phyloP scores from a whole-genome alignment of 2,797 vertebrate genomes.

The Sebastes jordani region DNA sequence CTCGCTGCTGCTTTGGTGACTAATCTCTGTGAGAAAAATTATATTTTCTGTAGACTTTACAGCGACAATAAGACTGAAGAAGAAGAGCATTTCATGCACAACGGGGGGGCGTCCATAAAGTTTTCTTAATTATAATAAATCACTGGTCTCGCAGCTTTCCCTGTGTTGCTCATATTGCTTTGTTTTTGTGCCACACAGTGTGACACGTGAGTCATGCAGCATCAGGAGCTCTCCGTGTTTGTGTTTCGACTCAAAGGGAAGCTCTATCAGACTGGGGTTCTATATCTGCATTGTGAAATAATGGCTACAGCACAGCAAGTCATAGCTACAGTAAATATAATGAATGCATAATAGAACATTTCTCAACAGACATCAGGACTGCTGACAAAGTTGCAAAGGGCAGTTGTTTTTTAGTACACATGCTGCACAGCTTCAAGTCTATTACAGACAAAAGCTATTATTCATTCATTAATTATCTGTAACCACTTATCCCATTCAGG shows the following conservation, averaged over 20 bases:
- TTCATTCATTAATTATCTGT: too few species aligned
- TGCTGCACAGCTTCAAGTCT: not conserved
- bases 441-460: not conserved
- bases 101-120: not conserved
- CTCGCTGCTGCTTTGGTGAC: not conserved
- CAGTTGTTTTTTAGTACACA: not conserved
- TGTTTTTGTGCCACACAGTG: not conserved
- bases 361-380: not conserved
- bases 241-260: slow-evolving; percentile 11
- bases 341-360: not conserved
- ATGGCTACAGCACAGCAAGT: not conserved
- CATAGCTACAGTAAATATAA: not conserved
- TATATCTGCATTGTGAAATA: not conserved
- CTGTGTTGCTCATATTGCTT: not conserved
- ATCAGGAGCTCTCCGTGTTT: slow-evolving; percentile 21
- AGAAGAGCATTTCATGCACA: not conserved
- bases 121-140: slow-evolving; percentile 11
- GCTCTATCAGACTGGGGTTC: not conserved
- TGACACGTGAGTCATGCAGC: not conserved
- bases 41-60: not conserved
- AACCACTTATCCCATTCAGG: too few species aligned
- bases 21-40: not conserved
- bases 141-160: not conserved
- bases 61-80: not conserved
- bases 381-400: not conserved